phyloP scores from a whole-genome alignment of 64 coral and sea anemone genomes.

The Dendronephthya gigantea region DNA sequence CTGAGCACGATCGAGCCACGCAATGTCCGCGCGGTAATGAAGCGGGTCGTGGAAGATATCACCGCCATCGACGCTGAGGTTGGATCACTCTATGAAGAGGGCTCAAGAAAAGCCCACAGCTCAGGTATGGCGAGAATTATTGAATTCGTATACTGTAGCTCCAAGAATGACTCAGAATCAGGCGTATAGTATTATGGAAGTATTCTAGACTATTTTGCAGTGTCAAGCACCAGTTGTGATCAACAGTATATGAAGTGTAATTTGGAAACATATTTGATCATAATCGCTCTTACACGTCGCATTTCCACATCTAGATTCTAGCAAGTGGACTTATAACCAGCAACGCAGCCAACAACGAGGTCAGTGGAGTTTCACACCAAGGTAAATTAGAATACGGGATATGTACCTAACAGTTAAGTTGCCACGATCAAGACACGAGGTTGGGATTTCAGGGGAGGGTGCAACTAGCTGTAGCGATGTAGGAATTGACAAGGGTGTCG shows the following conservation, averaged over 20 bases:
- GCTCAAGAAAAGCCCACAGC: slow-evolving; percentile 83
- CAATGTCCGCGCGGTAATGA: slow-evolving; percentile 96
- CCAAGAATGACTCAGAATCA: too few species aligned
- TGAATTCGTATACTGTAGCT: too few species aligned
- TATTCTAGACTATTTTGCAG: too few species aligned
- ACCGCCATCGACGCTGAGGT: slow-evolving; percentile 91
- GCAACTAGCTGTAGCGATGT: too few species aligned
- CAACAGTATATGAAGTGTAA: too few species aligned
- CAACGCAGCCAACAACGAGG: slow-evolving; percentile 55
- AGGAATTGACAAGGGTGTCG: too few species aligned
- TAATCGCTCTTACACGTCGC: background rate
- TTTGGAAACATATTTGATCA: too few species aligned
- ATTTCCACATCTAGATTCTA: slow-evolving; percentile 57
- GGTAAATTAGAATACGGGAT: background rate
- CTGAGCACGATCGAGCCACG: slow-evolving; percentile 89
- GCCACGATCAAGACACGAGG: too few species aligned
- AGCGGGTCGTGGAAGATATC: slow-evolving; percentile 87
- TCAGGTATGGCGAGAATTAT: slow-evolving; percentile 54
- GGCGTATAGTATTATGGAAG: background rate
- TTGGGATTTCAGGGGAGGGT: too few species aligned
- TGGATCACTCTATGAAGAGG: slow-evolving; percentile 85
- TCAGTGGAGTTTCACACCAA: slow-evolving; percentile 57
- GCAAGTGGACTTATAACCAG: slow-evolving; percentile 79
- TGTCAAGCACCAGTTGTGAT: too few species aligned
- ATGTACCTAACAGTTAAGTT: too few species aligned